A percentile compares a stretch with the other conserved stretches of the same genome.
Conservation (phyloP, 2,797 vertebrate genomes). For the Acanthis flammea region DNA sequence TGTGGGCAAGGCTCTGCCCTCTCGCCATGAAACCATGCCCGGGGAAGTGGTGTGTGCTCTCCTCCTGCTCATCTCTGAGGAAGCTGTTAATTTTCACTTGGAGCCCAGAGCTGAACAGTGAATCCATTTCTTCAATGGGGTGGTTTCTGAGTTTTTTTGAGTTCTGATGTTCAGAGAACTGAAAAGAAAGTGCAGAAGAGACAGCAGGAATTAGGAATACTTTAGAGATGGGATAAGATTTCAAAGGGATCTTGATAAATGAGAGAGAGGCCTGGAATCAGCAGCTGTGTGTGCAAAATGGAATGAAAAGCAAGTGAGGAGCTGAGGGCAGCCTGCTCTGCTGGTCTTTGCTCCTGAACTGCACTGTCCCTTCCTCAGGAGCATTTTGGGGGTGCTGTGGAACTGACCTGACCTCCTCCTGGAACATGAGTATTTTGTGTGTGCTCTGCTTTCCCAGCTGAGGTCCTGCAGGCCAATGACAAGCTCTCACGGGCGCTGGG, state of each 20-base stretch:
- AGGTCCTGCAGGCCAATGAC: conserved; percentile 86
- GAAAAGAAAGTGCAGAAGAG: not conserved
- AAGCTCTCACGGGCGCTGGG: conserved; percentile 75
- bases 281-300: not conserved
- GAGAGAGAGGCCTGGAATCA: not conserved
- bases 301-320: not conserved
- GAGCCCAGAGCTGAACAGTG: not conserved
- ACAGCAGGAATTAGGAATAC: not conserved
- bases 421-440: not conserved
- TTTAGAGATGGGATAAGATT: not conserved
- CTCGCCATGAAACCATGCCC: not conserved
- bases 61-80: not conserved
- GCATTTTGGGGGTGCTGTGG: not conserved
- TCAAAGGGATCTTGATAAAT: not conserved
- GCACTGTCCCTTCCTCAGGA: not conserved
- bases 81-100: not conserved
- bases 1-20: not conserved
- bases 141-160: not conserved
- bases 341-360: not conserved
- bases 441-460: conserved; percentile 57
- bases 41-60: not conserved
- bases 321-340: not conserved
- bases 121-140: not conserved
- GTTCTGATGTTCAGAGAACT: not conserved
- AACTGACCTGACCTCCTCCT: not conserved